Base-by-base conservation (phyloP, 2,113 vertebrate genomes). In the Tachysurus fulvidraco region DNA sequence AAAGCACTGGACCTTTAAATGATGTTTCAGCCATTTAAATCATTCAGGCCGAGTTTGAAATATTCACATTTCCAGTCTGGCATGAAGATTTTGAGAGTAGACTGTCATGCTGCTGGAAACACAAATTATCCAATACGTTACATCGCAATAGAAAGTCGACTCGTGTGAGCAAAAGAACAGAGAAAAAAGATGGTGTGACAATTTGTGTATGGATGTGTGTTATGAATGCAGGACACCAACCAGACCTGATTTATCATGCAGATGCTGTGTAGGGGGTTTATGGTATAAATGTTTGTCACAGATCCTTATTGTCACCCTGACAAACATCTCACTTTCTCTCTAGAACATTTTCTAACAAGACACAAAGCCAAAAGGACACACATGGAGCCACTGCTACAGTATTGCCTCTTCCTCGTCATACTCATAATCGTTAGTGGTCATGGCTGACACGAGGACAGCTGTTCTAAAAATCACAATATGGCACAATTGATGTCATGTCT, bases 261-360 rank as follows among this genome's bases (percentile, higher is more conserved):
- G 90, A 93, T 94, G 91, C 91, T 92, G 88, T 86, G 90, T 89
- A 89, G 91, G 92, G 93, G 94, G 92, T 91, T 91, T 92, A 92
- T 14, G n/a, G 25, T 19, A 1, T 92, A 92, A 93, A 90, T 90
- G 88, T 93, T 93, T 91, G 91, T 93, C 91, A 91, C 88, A 92
- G 92, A 90, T 88, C 88, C 89, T 92, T 89, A 90, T 89, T 90
- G 88, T 90, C 91, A 86, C 91, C 89, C 91, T 87, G 69, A 50
- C 46, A 94, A 94, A 92, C 92, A 92, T 91, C 91, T 88, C 64
- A 81, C 88, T 88, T 83, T 88, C 89, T 88, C 84, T 89, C 65
- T 79, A 90, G 89, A 83, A 77, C 65, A 14, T 84, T 46, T 84
- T 82, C 54, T 85, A 84, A 85, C 30, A 59, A 46, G 55, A 55